Evolutionary conservation across 1,140 invertebrate species (phyloP).

Genomic region (Papilio glaucus): DNA sequence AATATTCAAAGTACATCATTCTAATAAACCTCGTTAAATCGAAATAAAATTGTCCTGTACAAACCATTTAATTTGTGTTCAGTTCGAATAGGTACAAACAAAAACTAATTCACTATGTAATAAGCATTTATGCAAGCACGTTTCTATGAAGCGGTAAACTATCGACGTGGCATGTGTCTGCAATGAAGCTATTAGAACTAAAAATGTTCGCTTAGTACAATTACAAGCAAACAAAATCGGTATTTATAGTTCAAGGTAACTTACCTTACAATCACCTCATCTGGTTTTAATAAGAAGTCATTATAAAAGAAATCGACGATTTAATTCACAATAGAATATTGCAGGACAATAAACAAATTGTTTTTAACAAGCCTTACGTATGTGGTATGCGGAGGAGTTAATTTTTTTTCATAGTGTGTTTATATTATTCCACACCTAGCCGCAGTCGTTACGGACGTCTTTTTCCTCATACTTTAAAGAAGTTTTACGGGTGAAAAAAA

Average conservation of each 20-base stretch:
- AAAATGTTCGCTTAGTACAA: slow-evolving; percentile 13
- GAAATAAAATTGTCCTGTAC: not conserved
- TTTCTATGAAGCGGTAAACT: slow-evolving; percentile 32
- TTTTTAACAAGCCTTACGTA: too few relatives aligned
- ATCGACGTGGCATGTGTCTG: slow-evolving; percentile 26
- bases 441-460: not conserved
- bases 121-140: slow-evolving; percentile 27
- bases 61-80: not conserved
- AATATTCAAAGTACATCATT: not conserved
- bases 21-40: slow-evolving; percentile 7
- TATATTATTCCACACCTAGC: not conserved
- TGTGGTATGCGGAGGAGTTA: not conserved
- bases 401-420: not conserved
- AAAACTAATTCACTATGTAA: slow-evolving; percentile 28
- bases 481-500: too few relatives aligned
- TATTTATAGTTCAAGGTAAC: slow-evolving; percentile 26
- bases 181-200: slow-evolving; percentile 3
- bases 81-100: slow-evolving; percentile 4
- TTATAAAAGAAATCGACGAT: not conserved
- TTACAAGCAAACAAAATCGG: not conserved
- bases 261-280: slow-evolving; percentile 15
- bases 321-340: not conserved
- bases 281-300: not conserved
- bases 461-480: not conserved
- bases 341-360: not conserved